Conservation (phyloP, 2,113 vertebrate genomes). For the Barnardius zonarius region DNA sequence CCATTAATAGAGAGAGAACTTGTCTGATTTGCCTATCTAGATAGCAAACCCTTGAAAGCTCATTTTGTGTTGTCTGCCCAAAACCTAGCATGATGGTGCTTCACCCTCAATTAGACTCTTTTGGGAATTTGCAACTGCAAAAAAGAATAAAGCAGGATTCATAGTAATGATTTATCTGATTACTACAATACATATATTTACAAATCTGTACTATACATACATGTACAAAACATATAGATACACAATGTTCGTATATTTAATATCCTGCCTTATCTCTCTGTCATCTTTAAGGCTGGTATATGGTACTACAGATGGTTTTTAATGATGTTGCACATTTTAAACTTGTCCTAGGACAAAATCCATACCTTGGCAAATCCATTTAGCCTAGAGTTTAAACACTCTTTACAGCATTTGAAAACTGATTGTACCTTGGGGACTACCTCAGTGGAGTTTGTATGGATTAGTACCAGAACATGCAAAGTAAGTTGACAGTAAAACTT, state of each 20-base stretch:
- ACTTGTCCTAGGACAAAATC: conserved; percentile 43
- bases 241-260: not conserved
- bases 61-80: not conserved
- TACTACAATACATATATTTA: not conserved
- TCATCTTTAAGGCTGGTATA: not conserved
- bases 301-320: not conserved
- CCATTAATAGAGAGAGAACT: not conserved
- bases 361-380: conserved; percentile 67
- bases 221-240: not conserved
- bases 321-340: not conserved
- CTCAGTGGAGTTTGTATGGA: conserved; percentile 48
- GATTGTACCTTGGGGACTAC: conserved; percentile 49
- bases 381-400: conserved; percentile 54
- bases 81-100: not conserved
- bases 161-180: not conserved
- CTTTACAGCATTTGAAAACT: conserved; percentile 8
- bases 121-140: not conserved
- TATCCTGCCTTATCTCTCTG: not conserved
- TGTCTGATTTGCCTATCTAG: not conserved
- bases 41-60: not conserved
- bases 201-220: not conserved
- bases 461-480: conserved; percentile 68
- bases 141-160: not conserved
- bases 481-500: conserved; percentile 70
- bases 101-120: not conserved